A percentile compares a stretch with the other conserved stretches of the same genome.
These are phyloP conservation scores for Dermatophagoides farinae DNA, from an alignment of 1,140 invertebrate genomes.

Conservation along the genomic window DNA sequence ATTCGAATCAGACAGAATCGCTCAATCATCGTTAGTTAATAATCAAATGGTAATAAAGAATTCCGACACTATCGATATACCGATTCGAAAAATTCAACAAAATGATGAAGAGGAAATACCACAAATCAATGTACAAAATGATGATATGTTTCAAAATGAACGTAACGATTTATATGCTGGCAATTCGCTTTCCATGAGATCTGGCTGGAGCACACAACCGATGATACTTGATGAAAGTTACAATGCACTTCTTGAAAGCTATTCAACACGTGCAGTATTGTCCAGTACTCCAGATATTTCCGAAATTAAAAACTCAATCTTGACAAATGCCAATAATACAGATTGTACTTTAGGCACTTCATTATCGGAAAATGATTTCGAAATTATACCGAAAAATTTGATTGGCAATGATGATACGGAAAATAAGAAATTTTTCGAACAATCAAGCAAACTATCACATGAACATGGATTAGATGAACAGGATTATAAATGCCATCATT, in stretches of 20 bases:
- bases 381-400: constrained; percentile 20
- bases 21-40: too few species aligned
- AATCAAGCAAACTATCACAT: constrained; percentile 42
- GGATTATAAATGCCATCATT: constrained; percentile 62
- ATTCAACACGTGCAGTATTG: constrained; percentile 15
- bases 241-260: constrained; percentile 25
- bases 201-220: constrained; percentile 38
- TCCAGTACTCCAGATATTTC: constrained; percentile 16
- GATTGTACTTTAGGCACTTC: neutral
- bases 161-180: constrained; percentile 24
- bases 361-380: constrained; percentile 18
- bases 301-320: constrained; percentile 3
- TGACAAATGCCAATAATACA: neutral
- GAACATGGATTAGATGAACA: constrained; percentile 67
- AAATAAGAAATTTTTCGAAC: constrained; percentile 32
- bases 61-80: too few species aligned
- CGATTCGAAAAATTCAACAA: too few species aligned
- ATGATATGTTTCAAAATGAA: too few species aligned
- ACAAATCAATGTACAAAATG: too few species aligned
- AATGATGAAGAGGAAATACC: too few species aligned
- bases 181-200: constrained; percentile 40
- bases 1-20: too few species aligned
- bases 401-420: constrained; percentile 17
- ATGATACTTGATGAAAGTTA: constrained; percentile 22
- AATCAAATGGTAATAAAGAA: too few species aligned